Evolutionary conservation across 2,113 vertebrate species (phyloP), one percentile per base, ranked within the genome.

Genomic region (Gobio gobio): DNA sequence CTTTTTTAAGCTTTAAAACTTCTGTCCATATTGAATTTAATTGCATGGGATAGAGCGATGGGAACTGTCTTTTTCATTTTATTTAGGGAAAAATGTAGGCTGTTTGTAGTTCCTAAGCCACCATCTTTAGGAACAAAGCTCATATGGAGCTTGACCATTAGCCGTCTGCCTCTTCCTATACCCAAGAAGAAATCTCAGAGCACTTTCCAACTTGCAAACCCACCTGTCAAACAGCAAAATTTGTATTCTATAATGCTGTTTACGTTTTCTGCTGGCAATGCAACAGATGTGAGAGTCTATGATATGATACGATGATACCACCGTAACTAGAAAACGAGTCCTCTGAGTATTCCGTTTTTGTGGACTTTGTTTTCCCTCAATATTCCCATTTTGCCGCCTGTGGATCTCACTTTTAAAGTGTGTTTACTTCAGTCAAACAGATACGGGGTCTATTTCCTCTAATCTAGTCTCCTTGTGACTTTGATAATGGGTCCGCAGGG

Each of bases 191-290:
- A 86, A 77, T 84, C 66, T 86, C 78, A 18, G 59, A 82, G 74
- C 86, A 72, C 82, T 88, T 89, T 87, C 20, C 66, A 85, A 79
- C 63, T 82, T 82, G 85, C 85, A 77, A 85, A 47, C 45, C 51
- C 24, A 24, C 68, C 84, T 87, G 78, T 87, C 86, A 88, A 61
- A 75, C 63, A 82, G 56, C 61, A 73, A 85, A 79, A 89, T 89
- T 84, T 88, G 83, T 84, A 85, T 90, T 83, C 64, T 61, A 12
- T 47, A 78, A 77, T 56, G 29, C 54, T 83, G 54, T 85, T 89
- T 85, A 78, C 49, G 8, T 81, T 85, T 87, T 83, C 13, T 43
- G 64, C 76, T 74, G 85, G 79, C 72, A 45, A 75, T 76, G 82
- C 81, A 85, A 78, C 86, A 83, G 79, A 81, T 86, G 73, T 51